These are phyloP conservation scores for Hemiscyllium ocellatum DNA, from an alignment of 2,113 vertebrate species.

Conservation along the genomic window DNA sequence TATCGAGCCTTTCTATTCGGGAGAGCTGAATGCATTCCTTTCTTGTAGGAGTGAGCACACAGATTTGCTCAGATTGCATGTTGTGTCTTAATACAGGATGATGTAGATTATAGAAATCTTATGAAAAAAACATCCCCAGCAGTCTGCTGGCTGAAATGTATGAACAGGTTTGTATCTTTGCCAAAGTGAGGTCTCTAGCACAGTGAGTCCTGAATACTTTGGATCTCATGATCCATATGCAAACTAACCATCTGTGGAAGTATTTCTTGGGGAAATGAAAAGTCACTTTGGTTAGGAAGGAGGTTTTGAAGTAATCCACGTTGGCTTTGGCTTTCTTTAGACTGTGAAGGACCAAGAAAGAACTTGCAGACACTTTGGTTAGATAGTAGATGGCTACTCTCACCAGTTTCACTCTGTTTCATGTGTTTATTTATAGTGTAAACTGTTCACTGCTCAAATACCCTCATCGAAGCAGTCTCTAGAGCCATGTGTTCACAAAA, in stretches of 20 bases:
- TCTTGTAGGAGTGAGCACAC: too few relatives aligned
- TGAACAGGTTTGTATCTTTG: neutral
- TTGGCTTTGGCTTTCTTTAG: neutral
- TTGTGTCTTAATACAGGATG: too few relatives aligned
- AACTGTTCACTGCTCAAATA: neutral
- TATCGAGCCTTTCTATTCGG: too few relatives aligned
- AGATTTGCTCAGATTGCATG: too few relatives aligned
- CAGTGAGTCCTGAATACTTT: too few relatives aligned
- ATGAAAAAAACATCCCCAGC: neutral
- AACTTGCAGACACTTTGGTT: neutral
- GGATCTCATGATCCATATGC: neutral
- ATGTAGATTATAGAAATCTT: neutral
- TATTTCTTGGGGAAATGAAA: neutral
- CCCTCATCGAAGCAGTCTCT: neutral
- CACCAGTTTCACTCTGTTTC: neutral
- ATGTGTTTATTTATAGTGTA: neutral
- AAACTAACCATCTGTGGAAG: neutral
- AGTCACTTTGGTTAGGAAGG: neutral
- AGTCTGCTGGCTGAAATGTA: neutral
- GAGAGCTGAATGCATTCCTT: too few relatives aligned
- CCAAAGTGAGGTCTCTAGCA: neutral
- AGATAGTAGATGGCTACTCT: neutral
- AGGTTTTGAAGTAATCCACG: neutral
- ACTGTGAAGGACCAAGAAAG: neutral
- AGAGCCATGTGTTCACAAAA: neutral